Evolutionary conservation across 2,113 vertebrate genomes (phyloP).

Genomic region (Gobiocypris rarus): DNA sequence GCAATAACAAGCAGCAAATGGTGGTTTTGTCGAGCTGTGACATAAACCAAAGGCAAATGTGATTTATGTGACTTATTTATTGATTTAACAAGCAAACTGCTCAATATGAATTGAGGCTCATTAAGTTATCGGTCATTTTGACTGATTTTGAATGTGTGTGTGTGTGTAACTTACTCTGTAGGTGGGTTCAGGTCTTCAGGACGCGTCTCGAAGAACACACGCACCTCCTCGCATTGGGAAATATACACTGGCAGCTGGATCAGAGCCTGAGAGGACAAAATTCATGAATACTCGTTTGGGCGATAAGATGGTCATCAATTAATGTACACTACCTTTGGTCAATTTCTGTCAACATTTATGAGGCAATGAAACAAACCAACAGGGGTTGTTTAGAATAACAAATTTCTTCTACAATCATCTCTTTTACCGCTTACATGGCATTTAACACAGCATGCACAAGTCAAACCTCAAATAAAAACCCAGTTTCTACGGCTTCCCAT

Average conservation of each 20-base stretch:
- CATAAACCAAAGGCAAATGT: not conserved
- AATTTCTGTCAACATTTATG: not conserved
- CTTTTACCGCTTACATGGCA: not conserved
- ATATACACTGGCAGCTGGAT: slow-evolving; percentile 97
- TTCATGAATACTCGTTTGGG: not conserved
- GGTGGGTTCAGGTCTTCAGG: slow-evolving; percentile 93
- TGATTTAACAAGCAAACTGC: not conserved
- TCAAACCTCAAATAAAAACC: not conserved
- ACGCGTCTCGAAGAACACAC: slow-evolving; percentile 96
- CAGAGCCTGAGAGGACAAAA: slow-evolving; percentile 82
- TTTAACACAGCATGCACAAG: not conserved
- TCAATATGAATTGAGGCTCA: not conserved
- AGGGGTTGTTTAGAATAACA: not conserved
- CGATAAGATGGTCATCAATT: not conserved
- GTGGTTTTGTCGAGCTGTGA: not conserved
- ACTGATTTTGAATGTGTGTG: not conserved
- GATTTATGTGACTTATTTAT: not conserved
- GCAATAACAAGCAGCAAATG: not conserved
- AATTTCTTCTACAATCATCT: not conserved
- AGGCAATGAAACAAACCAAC: not conserved
- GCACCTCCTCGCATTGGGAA: slow-evolving; percentile 96
- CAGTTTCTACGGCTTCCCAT: too few relatives aligned
- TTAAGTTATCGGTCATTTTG: not conserved
- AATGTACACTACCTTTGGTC: not conserved
- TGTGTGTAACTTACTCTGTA: slow-evolving; percentile 84